phyloP scores from a whole-genome alignment of 2,888 invertebrate genomes.

The Hyposoter didymator region DNA sequence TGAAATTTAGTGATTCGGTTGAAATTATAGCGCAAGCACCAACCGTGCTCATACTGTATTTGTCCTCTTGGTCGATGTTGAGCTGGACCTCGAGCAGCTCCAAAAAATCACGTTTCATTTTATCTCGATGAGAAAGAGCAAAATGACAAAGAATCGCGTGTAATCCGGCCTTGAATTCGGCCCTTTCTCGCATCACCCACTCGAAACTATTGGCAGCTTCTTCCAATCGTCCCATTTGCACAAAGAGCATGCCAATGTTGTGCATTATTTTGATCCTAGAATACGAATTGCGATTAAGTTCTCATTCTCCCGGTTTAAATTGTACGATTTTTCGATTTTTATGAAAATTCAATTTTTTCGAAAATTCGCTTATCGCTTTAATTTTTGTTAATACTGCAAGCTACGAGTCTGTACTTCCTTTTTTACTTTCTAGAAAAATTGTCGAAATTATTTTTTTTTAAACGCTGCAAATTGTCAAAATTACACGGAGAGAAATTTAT shows the following conservation, averaged over 20 bases:
- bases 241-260: constrained; percentile 97
- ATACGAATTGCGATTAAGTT: neutral
- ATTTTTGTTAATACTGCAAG: no score
- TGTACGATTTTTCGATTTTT: no score
- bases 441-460: no score
- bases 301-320: no score
- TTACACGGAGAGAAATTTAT: no score
- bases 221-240: constrained; percentile 97
- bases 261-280: constrained; percentile 97
- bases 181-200: constrained; percentile 98
- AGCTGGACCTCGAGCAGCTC: constrained; percentile 95
- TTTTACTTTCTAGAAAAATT: no score
- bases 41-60: constrained; percentile 81
- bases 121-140: constrained; percentile 95
- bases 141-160: constrained; percentile 95
- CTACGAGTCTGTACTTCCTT: no score
- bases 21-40: constrained; percentile 65
- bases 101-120: constrained; percentile 96
- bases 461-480: no score
- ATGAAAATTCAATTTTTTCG: no score
- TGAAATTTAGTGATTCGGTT: neutral
- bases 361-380: no score
- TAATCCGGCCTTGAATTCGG: constrained; percentile 94
- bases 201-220: constrained; percentile 99
- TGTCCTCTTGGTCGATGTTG: constrained; percentile 92